These are phyloP conservation scores for Nemurella pictetii DNA, from an alignment of 2,888 invertebrate genomes.

Conservation along the genomic window DNA sequence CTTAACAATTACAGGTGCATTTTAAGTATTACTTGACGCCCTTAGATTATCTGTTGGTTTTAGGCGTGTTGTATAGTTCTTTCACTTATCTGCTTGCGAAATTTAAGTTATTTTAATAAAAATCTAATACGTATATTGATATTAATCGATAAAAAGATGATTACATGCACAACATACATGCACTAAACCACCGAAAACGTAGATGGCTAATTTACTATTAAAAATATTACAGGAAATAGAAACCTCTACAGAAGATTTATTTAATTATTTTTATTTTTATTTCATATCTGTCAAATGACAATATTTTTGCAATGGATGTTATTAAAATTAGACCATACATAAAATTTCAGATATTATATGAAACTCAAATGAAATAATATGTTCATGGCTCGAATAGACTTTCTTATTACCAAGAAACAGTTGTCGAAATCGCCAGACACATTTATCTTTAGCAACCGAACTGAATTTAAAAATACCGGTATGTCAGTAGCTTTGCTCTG, in stretches of 20 bases:
- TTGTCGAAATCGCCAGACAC: slow-evolving; percentile 27
- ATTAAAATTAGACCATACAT: not conserved
- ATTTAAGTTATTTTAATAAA: too few relatives aligned
- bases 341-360: not conserved
- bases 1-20: slow-evolving; percentile 11
- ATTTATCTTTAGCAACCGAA: slow-evolving; percentile 25
- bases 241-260: too few relatives aligned
- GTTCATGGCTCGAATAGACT: slow-evolving; percentile 3
- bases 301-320: not conserved
- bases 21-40: not conserved
- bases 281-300: too few relatives aligned
- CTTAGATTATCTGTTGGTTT: not conserved
- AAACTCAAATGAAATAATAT: slow-evolving; percentile 17
- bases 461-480: slow-evolving; percentile 32
- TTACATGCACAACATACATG: too few relatives aligned
- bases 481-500: slow-evolving; percentile 8
- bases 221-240: too few relatives aligned
- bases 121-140: too few relatives aligned
- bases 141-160: too few relatives aligned
- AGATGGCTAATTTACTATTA: too few relatives aligned
- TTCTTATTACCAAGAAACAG: slow-evolving; percentile 16
- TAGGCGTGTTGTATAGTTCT: not conserved
- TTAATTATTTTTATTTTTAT: too few relatives aligned
- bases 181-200: too few relatives aligned
- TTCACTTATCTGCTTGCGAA: not conserved